Evolutionary conservation across 2,113 vertebrate species (phyloP), one percentile per base, ranked within the genome.

Genomic region (Ranitomeya variabilis): DNA sequence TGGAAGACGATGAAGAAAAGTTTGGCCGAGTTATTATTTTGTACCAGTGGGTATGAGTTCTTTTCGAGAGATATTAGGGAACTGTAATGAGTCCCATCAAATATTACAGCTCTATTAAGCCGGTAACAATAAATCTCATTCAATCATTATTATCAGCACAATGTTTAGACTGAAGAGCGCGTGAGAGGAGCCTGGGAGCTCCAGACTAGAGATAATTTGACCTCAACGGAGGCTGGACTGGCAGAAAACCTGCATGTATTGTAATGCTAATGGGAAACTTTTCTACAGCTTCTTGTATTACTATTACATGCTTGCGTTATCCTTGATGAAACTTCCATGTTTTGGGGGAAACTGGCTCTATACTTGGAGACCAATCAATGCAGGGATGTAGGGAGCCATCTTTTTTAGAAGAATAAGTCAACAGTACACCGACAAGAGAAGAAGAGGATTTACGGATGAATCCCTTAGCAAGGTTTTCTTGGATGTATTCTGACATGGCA

Each of bases 101-200:
- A 73, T 55, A n/a, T 85, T 73, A 85, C 59, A 67, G 21, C 13
- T 23, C 83, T 59, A 74, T 19, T 74, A 74, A 73, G 54, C 52
- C 52, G 14, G n/a, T 85, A 55, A 85, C 51, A 73, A 73, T 74
- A 23, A 37, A 59, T 85, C 67, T 37, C 51, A 31, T 73, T 57
- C 54, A 73, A 85, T 85, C 67, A 73, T 85, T 67, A 57, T 85
- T 73, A 85, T 85, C 83, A 74, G 66, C 52, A 59, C 23, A 85
- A 85, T 85, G 52, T 85, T 85, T 85, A 74, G 18, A 85, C 55
- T 85, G 62, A 66, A 31, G 31, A 66, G 23, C 16, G 19, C 5
- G 31, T 60, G 12, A 60, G 57, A 81, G 57, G 21, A 15, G 81
- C 5, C 10, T 10, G 10, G 19, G 13, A 57, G 52, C 21, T 80